phyloP scores from a whole-genome alignment of 1,140 invertebrate species.

The Spodoptera frugiperda region DNA sequence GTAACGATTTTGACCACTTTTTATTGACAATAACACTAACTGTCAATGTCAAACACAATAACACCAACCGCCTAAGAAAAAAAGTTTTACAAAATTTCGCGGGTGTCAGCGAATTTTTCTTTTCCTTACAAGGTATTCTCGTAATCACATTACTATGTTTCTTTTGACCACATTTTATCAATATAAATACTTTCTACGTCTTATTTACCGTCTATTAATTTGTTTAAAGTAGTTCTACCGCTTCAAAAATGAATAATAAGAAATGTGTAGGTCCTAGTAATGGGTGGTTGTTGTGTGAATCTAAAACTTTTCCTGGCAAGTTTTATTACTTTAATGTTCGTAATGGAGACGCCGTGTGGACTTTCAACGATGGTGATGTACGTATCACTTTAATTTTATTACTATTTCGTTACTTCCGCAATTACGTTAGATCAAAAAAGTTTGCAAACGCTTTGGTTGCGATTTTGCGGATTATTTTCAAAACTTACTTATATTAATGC shows the following conservation, averaged over 20 bases:
- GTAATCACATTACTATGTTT: slow-evolving; percentile 14
- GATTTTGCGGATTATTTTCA: too few relatives aligned
- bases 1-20: too few relatives aligned
- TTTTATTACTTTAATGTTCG: slow-evolving; percentile 73
- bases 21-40: too few relatives aligned
- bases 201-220: background rate
- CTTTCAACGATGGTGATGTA: slow-evolving; percentile 61
- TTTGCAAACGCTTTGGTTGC: background rate
- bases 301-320: slow-evolving; percentile 70
- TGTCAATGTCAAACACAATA: background rate
- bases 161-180: background rate
- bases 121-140: background rate
- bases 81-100: slow-evolving; percentile 53
- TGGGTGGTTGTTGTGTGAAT: slow-evolving; percentile 69
- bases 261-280: slow-evolving; percentile 41
- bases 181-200: background rate
- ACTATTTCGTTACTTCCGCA: background rate
- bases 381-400: background rate
- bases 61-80: background rate
- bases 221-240: background rate
- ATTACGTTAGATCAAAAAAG: background rate
- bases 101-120: slow-evolving; percentile 58
- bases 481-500: too few relatives aligned
- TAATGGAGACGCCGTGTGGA: slow-evolving; percentile 69
- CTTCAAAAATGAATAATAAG: slow-evolving; percentile 58